A percentile compares a stretch with the other conserved stretches of the same genome.
Conservation (phyloP, 2,888 invertebrate species). For the Mythimna impura region DNA sequence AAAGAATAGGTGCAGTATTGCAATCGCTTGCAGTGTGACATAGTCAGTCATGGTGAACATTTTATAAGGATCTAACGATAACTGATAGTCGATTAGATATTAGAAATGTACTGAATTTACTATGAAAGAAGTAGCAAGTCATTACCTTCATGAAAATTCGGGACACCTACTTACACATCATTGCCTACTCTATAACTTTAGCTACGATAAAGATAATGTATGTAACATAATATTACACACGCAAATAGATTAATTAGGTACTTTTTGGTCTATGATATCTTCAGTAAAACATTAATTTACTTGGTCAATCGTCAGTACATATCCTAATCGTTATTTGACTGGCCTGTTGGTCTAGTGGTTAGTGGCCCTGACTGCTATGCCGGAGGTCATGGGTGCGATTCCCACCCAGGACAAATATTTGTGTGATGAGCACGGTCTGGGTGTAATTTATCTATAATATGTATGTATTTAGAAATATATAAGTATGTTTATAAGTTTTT, state of each 20-base stretch:
- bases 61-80: constrained; percentile 6
- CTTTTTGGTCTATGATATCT: neutral
- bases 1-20: constrained; percentile 27
- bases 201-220: constrained; percentile 10
- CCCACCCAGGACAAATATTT: too few relatives aligned
- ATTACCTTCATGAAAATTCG: constrained; percentile 12
- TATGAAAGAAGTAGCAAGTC: constrained; percentile 6
- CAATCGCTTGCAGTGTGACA: constrained; percentile 1
- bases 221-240: neutral
- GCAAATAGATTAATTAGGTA: neutral
- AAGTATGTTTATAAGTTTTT: too few relatives aligned
- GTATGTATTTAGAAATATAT: too few relatives aligned
- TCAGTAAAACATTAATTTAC: neutral
- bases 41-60: neutral
- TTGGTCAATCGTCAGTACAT: neutral
- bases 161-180: neutral
- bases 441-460: too few relatives aligned
- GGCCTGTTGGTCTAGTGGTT: too few relatives aligned
- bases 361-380: too few relatives aligned
- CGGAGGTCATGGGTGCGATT: too few relatives aligned
- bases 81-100: constrained; percentile 25
- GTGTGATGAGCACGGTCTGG: too few relatives aligned
- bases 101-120: constrained; percentile 9
- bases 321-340: neutral
- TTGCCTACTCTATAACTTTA: neutral